A percentile compares a stretch with the other conserved stretches of the same genome.
Evolutionary conservation across 2,888 invertebrate genomes (phyloP).

Genomic region (Oxyteleia sp.): DNA sequence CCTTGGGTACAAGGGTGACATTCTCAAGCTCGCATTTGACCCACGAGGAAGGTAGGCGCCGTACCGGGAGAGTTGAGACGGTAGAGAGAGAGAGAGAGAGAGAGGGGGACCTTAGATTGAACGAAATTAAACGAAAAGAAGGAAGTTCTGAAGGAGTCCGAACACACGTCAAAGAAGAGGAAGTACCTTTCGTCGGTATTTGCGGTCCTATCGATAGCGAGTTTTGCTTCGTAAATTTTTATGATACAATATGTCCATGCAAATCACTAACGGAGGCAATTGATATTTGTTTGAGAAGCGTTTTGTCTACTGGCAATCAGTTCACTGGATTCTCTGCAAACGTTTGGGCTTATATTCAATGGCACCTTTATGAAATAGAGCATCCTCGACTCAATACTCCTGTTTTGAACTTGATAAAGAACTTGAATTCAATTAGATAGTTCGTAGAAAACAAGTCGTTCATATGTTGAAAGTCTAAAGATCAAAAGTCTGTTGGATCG

Average conservation of each 20-base stretch:
- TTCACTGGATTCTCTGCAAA: conserved; percentile 26
- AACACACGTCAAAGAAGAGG: conserved; percentile 14
- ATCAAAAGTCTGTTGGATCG: conserved; percentile 19
- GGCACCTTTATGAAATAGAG: conserved; percentile 11
- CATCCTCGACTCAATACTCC: neutral
- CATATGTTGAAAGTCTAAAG: too few relatives aligned
- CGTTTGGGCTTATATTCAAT: conserved; percentile 27
- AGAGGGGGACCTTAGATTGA: too few relatives aligned
- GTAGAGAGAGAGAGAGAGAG: too few relatives aligned
- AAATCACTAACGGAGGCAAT: conserved; percentile 15
- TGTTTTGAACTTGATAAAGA: conserved; percentile 7
- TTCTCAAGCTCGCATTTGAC: too few relatives aligned
- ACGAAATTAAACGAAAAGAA: too few relatives aligned
- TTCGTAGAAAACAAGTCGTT: too few relatives aligned
- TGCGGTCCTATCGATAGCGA: conserved; percentile 12
- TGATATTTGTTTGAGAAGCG: conserved; percentile 21
- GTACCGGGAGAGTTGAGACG: too few relatives aligned
- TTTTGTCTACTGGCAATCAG: conserved; percentile 33
- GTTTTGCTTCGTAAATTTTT: conserved; percentile 18
- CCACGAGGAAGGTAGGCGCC: too few relatives aligned
- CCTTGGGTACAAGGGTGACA: too few relatives aligned
- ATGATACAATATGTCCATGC: neutral
- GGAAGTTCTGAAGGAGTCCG: too few relatives aligned
- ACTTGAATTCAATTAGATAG: too few relatives aligned
- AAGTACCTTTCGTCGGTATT: conserved; percentile 25